Percentiles rank a stretch among this genome's conserved stretches.
Evolutionary conservation across 2,888 invertebrate genomes (phyloP).

Genomic region (Drosophila parthenogenetica): DNA sequence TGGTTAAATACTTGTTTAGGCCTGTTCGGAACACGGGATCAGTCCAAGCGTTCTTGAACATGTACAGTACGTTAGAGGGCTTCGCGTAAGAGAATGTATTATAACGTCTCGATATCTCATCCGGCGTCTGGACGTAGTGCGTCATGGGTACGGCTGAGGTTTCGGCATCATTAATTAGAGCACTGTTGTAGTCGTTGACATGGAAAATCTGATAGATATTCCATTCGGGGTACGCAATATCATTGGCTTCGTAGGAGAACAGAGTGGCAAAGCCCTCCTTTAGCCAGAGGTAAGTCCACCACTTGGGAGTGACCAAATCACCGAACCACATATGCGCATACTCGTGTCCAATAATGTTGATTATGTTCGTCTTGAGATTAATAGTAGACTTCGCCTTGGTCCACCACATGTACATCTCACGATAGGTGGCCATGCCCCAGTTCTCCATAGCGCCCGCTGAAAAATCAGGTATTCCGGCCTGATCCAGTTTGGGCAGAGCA

Average conservation of each 20-base stretch:
- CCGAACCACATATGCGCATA: constrained; percentile 93
- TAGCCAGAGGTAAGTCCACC: constrained; percentile 91
- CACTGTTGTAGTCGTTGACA: constrained; percentile 87
- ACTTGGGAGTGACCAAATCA: constrained; percentile 89
- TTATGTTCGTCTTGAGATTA: constrained; percentile 84
- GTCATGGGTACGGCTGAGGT: constrained; percentile 87
- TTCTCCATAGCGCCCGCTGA: constrained; percentile 97
- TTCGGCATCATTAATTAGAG: constrained; percentile 61
- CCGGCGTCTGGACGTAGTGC: constrained; percentile 92
- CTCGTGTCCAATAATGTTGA: constrained; percentile 87
- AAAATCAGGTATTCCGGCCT: constrained; percentile 94
- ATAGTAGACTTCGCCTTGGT: constrained; percentile 71
- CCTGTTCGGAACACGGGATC: constrained; percentile 65
- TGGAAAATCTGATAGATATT: constrained; percentile 90
- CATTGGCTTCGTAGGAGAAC: constrained; percentile 78
- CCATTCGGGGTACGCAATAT: constrained; percentile 87
- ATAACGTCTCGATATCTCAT: constrained; percentile 92
- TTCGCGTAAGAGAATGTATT: constrained; percentile 94
- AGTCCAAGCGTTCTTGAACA: constrained; percentile 73
- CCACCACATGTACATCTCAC: constrained; percentile 82
- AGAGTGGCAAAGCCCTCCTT: constrained; percentile 88
- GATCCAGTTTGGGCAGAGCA: constrained; percentile 92
- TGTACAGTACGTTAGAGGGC: constrained; percentile 77
- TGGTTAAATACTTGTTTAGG: constrained; percentile 60
- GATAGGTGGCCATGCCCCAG: constrained; percentile 93